Conservation (phyloP, 2,113 vertebrate genomes). For the Struthidea cinerea region DNA sequence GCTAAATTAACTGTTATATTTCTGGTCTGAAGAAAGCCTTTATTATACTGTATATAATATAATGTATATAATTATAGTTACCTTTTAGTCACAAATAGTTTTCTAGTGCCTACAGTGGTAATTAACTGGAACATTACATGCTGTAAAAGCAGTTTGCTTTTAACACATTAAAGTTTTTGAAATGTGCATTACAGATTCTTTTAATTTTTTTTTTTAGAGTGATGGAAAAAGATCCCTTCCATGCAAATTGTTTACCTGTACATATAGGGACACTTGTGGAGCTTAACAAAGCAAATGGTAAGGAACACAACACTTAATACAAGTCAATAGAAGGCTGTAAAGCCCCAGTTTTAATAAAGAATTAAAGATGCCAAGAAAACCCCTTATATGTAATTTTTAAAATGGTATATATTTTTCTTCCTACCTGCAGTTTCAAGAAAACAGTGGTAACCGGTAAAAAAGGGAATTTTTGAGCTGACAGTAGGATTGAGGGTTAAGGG, state of each 20-base stretch:
- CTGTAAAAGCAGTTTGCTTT: neutral
- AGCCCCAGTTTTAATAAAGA: neutral
- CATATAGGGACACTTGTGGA: constrained; percentile 98
- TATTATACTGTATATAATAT: neutral
- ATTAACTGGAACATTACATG: neutral
- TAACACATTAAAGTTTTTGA: neutral
- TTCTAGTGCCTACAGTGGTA: neutral
- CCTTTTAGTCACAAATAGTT: neutral
- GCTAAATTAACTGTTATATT: neutral
- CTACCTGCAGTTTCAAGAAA: neutral
- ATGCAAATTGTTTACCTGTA: constrained; percentile 96
- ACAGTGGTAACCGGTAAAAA: neutral
- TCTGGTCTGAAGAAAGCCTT: neutral
- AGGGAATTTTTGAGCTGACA: neutral
- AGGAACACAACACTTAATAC: neutral
- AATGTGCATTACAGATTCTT: neutral
- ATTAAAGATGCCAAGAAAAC: neutral
- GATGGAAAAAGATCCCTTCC: constrained; percentile 98
- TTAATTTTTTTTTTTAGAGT: constrained; percentile 76
- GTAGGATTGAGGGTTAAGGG: accelerated
- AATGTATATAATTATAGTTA: no score
- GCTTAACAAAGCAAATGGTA: constrained; percentile 96
- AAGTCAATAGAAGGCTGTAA: neutral
- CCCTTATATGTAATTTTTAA: neutral
- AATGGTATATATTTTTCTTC: neutral